Conservation (phyloP, 2,797 vertebrate species). For the Florisuga fusca region DNA sequence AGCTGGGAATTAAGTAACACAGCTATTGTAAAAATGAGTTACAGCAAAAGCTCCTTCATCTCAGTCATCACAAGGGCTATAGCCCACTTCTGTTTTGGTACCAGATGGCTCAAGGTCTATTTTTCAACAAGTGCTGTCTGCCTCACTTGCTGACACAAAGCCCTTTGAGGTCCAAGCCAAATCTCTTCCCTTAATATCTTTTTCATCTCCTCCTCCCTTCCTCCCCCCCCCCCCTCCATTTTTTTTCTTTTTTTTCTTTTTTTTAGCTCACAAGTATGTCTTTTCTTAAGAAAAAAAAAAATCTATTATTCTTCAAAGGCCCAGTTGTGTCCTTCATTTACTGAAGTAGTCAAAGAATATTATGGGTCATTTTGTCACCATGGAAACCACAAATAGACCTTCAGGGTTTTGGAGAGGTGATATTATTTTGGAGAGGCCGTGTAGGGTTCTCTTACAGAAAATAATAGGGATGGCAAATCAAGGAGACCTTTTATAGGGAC, state of each 20-base stretch:
- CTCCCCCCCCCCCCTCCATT: background rate
- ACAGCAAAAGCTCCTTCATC: slow-evolving; percentile 51
- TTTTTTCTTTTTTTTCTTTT: background rate
- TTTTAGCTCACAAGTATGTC: slow-evolving; percentile 42
- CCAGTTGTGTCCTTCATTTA: slow-evolving; percentile 62
- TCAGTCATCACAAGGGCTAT: slow-evolving; percentile 44
- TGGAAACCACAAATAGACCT: slow-evolving; percentile 73
- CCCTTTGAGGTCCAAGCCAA: slow-evolving; percentile 43
- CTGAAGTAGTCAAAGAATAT: slow-evolving; percentile 69
- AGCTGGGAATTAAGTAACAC: slow-evolving; percentile 40
- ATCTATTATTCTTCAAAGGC: slow-evolving; percentile 69
- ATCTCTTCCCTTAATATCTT: slow-evolving; percentile 58
- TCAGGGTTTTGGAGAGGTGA: slow-evolving; percentile 67
- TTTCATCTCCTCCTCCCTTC: slow-evolving; percentile 10
- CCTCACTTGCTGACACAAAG: slow-evolving; percentile 55
- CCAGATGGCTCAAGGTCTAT: slow-evolving; percentile 66
- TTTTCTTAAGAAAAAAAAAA: slow-evolving; percentile 58
- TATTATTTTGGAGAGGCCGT: slow-evolving; percentile 70
- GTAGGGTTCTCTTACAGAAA: slow-evolving; percentile 55
- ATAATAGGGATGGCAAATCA: slow-evolving; percentile 76
- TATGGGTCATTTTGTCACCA: slow-evolving; percentile 72
- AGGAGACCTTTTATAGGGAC: slow-evolving; percentile 66
- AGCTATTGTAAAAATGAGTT: slow-evolving; percentile 53
- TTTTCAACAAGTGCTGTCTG: slow-evolving; percentile 73
- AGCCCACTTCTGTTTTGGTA: slow-evolving; percentile 57